phyloP scores from a whole-genome alignment of 2,797 vertebrate genomes.

The Anguilla pacifica region DNA sequence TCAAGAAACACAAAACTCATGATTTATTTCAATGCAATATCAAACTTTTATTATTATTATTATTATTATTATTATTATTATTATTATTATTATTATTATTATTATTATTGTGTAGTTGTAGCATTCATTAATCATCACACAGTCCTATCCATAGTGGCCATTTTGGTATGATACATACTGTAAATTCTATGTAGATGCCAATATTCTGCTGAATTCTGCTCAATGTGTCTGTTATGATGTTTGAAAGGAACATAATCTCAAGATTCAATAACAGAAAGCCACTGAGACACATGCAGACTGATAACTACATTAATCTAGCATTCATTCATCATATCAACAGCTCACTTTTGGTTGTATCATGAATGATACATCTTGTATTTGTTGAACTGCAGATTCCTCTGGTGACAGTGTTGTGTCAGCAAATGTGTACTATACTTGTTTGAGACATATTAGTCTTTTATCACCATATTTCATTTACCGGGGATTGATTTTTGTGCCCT shows the following conservation, averaged over 20 bases:
- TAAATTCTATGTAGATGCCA: not conserved
- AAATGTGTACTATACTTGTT: not conserved
- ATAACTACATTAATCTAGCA: not conserved
- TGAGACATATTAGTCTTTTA: not conserved
- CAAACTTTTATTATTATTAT: not conserved
- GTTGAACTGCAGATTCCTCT: slow-evolving; percentile 1
- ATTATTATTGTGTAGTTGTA: not conserved
- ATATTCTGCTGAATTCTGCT: not conserved
- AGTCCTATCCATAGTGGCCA: not conserved
- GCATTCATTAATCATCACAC: no score
- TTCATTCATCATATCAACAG: not conserved
- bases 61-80: slow-evolving; percentile 1
- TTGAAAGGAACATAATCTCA: slow-evolving; percentile 1
- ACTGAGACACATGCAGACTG: not conserved
- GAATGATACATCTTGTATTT: not conserved
- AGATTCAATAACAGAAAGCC: not conserved
- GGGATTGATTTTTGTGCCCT: not conserved
- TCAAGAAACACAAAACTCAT: not conserved
- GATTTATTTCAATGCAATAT: not conserved
- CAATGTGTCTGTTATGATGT: not conserved
- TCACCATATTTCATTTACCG: not conserved
- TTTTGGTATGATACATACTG: not conserved
- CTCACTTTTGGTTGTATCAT: not conserved
- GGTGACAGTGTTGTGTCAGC: not conserved
- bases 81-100: not conserved